Percentiles rank a stretch among this genome's conserved stretches.
phyloP scores from a whole-genome alignment of 1,140 invertebrate genomes.

The Ylistrum balloti region DNA sequence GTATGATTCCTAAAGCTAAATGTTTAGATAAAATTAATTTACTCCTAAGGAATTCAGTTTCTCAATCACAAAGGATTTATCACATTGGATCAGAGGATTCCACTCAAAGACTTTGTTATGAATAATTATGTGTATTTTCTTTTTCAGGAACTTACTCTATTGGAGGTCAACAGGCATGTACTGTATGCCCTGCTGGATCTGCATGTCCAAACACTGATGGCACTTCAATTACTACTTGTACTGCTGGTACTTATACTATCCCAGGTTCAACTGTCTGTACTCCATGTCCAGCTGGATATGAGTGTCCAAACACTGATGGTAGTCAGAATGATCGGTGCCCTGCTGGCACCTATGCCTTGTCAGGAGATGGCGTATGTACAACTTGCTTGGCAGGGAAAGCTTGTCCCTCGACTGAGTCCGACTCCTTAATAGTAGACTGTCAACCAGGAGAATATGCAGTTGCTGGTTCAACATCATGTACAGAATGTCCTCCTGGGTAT shows the following conservation, averaged over 20 bases:
- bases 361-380: constrained; percentile 70
- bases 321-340: constrained; percentile 70
- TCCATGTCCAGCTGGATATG: constrained; percentile 71
- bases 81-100: too few relatives aligned
- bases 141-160: constrained; percentile 76
- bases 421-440: constrained; percentile 66
- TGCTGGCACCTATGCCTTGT: constrained; percentile 68
- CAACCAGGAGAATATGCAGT: constrained; percentile 70
- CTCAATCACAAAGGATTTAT: too few relatives aligned
- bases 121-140: background rate
- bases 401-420: constrained; percentile 73
- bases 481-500: constrained; percentile 77
- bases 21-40: too few relatives aligned
- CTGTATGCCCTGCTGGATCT: constrained; percentile 70
- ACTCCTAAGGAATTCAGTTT: too few relatives aligned
- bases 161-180: constrained; percentile 71
- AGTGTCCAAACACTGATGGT: constrained; percentile 75
- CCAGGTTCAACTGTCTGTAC: constrained; percentile 65
- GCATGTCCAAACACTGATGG: constrained; percentile 62
- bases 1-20: too few relatives aligned
- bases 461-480: constrained; percentile 72
- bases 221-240: constrained; percentile 57
- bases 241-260: constrained; percentile 67
- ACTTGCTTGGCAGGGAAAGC: constrained; percentile 74
- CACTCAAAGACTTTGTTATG: background rate